Evolutionary conservation across 2,797 vertebrate genomes (phyloP).

Genomic region (Lutjanus argentimaculatus): DNA sequence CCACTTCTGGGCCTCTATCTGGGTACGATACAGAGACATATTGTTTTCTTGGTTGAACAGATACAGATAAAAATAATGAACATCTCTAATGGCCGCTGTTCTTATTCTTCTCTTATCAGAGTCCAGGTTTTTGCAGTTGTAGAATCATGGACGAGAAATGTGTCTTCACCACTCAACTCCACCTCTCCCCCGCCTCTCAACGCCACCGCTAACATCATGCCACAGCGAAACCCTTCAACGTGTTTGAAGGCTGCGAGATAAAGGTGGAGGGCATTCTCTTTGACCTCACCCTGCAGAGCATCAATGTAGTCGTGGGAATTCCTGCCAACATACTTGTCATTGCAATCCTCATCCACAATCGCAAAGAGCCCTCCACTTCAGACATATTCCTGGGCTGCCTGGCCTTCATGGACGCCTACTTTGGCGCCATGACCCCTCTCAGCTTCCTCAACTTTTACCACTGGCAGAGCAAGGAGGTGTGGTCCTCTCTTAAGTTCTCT

Average conservation of each 20-base stretch:
- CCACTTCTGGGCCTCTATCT: too few species aligned
- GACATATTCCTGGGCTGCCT: constrained; percentile 85
- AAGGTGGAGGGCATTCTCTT: constrained; percentile 79
- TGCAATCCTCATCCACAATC: constrained; percentile 77
- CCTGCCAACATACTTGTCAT: constrained; percentile 85
- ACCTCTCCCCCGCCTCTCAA: constrained; percentile 19
- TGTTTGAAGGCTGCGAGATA: constrained; percentile 81
- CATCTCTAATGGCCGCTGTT: neutral
- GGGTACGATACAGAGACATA: too few species aligned
- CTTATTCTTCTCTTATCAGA: constrained; percentile 27
- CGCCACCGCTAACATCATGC: constrained; percentile 36
- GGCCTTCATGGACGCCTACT: constrained; percentile 86
- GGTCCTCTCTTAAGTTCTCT: constrained; percentile 77
- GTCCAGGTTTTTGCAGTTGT: neutral
- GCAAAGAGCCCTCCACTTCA: constrained; percentile 82
- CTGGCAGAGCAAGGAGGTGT: constrained; percentile 78
- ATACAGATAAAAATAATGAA: neutral
- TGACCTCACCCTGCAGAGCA: constrained; percentile 81
- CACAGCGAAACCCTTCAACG: constrained; percentile 77
- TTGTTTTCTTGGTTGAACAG: too few species aligned
- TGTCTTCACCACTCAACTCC: constrained; percentile 8
- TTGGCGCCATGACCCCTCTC: constrained; percentile 80
- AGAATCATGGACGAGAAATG: constrained; percentile 67
- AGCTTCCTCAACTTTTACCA: constrained; percentile 81
- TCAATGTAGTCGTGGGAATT: constrained; percentile 83